These are phyloP conservation scores for Ormyrus nitidulus DNA, from an alignment of 2,888 invertebrate genomes.

Conservation along the genomic window DNA sequence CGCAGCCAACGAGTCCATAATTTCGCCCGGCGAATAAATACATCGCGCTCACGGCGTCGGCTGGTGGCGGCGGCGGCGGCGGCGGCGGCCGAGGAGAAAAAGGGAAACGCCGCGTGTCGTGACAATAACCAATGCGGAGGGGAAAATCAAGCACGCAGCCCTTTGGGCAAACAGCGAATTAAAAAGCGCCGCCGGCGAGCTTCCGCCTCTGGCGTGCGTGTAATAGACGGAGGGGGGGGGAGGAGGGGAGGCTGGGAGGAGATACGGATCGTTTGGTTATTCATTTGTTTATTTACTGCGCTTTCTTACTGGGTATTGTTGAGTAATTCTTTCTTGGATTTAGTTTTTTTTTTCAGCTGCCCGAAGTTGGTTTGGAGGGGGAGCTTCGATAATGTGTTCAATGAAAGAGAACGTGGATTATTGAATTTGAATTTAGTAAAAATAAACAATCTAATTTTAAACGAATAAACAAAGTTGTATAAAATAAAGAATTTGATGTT, in stretches of 20 bases:
- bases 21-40: no score
- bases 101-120: not conserved
- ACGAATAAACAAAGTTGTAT: not conserved
- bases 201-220: not conserved
- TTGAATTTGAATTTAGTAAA: no score
- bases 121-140: constrained; percentile 7
- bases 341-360: no score
- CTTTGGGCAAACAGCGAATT: constrained; percentile 27
- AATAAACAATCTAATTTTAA: no score
- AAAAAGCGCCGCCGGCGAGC: not conserved
- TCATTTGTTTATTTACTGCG: no score
- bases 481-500: not conserved
- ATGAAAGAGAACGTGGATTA: not conserved
- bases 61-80: no score
- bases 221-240: not conserved
- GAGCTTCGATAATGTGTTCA: no score
- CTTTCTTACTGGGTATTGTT: no score
- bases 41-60: not conserved
- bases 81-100: not conserved
- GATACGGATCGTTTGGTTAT: no score
- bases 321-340: no score
- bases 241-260: not conserved
- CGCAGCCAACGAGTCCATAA: no score
- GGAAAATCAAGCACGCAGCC: constrained; percentile 9
- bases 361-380: not conserved